These are phyloP conservation scores for Plectropomus leopardus DNA, from an alignment of 2,113 vertebrate species.

Conservation along the genomic window DNA sequence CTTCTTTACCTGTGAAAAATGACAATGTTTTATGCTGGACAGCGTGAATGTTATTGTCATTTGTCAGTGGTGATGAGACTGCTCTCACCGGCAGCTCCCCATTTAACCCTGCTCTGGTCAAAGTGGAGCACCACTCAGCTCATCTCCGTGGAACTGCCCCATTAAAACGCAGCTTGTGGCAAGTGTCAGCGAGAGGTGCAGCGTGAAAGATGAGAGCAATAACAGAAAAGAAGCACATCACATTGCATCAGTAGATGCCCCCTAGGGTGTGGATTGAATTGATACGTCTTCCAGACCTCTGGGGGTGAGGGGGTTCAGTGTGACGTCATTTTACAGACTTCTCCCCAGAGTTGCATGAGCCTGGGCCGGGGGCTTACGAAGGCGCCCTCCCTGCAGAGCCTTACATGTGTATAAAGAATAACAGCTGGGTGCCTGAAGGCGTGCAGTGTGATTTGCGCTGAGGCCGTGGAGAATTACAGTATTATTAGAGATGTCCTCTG, in stretches of 20 bases:
- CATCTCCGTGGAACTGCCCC: conserved; percentile 46
- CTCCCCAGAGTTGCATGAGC: conserved; percentile 8
- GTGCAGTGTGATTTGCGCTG: conserved; percentile 51
- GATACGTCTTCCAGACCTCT: conserved; percentile 7
- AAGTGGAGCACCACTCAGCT: conserved; percentile 51
- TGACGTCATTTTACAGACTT: conserved; percentile 62
- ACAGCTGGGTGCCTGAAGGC: conserved; percentile 41
- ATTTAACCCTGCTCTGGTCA: conserved; percentile 46
- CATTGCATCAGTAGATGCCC: conserved; percentile 36
- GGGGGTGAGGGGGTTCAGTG: conserved; percentile 7
- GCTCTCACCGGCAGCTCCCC: not conserved
- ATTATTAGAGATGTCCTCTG: conserved; percentile 56
- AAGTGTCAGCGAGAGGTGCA: conserved; percentile 64
- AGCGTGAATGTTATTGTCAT: not conserved
- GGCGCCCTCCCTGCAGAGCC: not conserved
- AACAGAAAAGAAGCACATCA: conserved; percentile 60
- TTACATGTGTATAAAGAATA: conserved; percentile 48
- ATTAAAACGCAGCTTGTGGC: conserved; percentile 78
- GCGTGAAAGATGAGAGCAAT: conserved; percentile 79
- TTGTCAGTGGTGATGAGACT: not conserved
- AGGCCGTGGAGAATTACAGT: conserved; percentile 55
- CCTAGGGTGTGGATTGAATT: conserved; percentile 36
- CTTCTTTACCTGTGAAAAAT: not conserved
- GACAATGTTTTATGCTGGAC: not conserved
- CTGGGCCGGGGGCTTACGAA: conserved; percentile 15